phyloP scores from a whole-genome alignment of 2,113 vertebrate species.

The Elanus axillaris region DNA sequence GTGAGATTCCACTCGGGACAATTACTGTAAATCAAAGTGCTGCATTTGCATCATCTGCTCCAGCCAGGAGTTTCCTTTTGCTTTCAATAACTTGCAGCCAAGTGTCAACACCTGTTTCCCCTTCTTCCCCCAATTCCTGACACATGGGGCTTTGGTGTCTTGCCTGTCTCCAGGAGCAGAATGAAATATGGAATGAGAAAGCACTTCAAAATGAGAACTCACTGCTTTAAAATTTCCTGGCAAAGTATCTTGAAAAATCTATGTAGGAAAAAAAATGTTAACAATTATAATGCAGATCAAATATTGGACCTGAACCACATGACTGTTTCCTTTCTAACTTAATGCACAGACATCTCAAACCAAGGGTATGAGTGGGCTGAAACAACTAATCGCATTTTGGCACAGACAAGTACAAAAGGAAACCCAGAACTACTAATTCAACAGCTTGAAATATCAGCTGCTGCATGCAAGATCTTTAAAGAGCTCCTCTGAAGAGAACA shows the following conservation, averaged over 20 bases:
- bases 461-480: conserved; percentile 45
- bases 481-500: conserved; percentile 49
- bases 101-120: neutral
- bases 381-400: conserved; percentile 65
- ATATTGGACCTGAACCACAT: conserved; percentile 17
- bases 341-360: conserved; percentile 53
- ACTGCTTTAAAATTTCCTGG: neutral
- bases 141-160: neutral
- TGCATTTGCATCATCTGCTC: neutral
- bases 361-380: conserved; percentile 60
- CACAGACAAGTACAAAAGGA: conserved; percentile 59
- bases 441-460: conserved; percentile 69
- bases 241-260: neutral
- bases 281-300: conserved; percentile 14
- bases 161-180: neutral
- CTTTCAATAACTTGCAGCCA: neutral
- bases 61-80: neutral
- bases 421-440: conserved; percentile 62
- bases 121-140: neutral
- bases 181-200: conserved; percentile 26
- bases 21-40: neutral
- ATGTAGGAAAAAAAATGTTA: neutral
- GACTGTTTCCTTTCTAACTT: conserved; percentile 40
- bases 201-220: neutral
- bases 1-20: neutral